phyloP scores from a whole-genome alignment of 2,888 invertebrate genomes.

The Malacosoma neustria region DNA sequence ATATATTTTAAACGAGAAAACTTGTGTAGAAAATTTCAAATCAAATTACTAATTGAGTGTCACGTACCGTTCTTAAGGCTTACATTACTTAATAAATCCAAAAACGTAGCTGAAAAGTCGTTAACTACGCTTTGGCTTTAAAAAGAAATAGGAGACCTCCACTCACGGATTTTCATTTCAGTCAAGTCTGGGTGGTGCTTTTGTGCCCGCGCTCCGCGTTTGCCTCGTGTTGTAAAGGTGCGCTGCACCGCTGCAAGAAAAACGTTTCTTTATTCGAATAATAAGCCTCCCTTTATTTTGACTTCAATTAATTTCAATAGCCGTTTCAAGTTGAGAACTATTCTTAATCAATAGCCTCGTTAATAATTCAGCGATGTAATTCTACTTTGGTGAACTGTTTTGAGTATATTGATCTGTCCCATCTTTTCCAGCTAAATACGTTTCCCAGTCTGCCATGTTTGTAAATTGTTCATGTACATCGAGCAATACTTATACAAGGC shows the following conservation, averaged over 20 bases:
- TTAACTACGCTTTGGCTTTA: constrained; percentile 48
- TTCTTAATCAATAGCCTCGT: constrained; percentile 2
- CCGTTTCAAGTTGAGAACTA: constrained; percentile 5
- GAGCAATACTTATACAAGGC: constrained; percentile 22
- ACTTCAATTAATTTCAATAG: too few species aligned
- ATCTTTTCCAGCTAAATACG: constrained; percentile 52
- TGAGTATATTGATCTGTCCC: constrained; percentile 39
- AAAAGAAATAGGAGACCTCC: constrained; percentile 51
- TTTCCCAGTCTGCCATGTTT: constrained; percentile 54
- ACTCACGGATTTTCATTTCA: constrained; percentile 49
- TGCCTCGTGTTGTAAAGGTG: constrained; percentile 30
- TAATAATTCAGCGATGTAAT: constrained; percentile 4
- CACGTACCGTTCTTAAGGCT: constrained; percentile 40
- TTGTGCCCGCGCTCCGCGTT: constrained; percentile 30
- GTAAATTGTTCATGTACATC: constrained; percentile 31
- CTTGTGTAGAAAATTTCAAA: constrained; percentile 38
- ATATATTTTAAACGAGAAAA: constrained; percentile 26
- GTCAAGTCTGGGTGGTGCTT: constrained; percentile 36
- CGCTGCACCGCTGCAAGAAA: constrained; percentile 20
- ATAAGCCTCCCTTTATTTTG: too few species aligned
- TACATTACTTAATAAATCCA: constrained; percentile 55
- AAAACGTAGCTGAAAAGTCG: constrained; percentile 44
- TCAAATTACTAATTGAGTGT: constrained; percentile 58
- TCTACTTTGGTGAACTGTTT: too few species aligned
- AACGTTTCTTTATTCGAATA: constrained; percentile 24